Evolutionary conservation across 2,888 invertebrate species (phyloP).

Genomic region (Drosophila pegasa): DNA sequence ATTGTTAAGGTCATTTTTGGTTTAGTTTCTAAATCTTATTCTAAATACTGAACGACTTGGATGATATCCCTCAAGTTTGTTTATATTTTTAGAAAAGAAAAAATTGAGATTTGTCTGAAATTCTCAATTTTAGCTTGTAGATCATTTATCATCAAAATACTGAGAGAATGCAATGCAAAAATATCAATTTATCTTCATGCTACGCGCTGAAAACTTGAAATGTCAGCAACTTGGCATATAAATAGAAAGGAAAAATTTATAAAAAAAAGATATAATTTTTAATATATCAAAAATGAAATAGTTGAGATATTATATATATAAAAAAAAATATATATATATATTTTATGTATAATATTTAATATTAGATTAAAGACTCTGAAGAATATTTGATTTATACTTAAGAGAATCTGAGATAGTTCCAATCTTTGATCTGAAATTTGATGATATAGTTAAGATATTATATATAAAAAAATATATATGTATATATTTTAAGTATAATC

Average conservation of each 20-base stretch:
- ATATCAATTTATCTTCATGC: slow-evolving; percentile 42
- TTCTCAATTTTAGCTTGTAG: neutral
- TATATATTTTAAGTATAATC: too few relatives aligned
- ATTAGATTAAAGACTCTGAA: neutral
- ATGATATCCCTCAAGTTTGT: neutral
- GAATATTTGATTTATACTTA: too few relatives aligned
- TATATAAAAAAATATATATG: too few relatives aligned
- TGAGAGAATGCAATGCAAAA: slow-evolving; percentile 21
- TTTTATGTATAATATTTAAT: neutral
- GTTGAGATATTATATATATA: neutral
- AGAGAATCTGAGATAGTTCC: too few relatives aligned
- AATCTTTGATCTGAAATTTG: too few relatives aligned
- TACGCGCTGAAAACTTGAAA: slow-evolving; percentile 8
- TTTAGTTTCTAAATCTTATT: neutral
- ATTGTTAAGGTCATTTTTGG: slow-evolving; percentile 19
- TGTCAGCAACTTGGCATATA: slow-evolving; percentile 5
- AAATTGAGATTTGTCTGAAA: slow-evolving; percentile 11
- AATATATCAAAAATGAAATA: neutral
- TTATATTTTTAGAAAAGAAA: slow-evolving; percentile 4
- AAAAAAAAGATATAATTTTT: neutral
- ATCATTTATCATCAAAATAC: slow-evolving; percentile 47
- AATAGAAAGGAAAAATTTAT: neutral
- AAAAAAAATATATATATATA: too few relatives aligned
- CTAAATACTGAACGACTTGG: slow-evolving; percentile 4
- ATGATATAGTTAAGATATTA: too few relatives aligned